Base-by-base conservation (phyloP, 2,797 vertebrate species). In the Lates japonicus region DNA sequence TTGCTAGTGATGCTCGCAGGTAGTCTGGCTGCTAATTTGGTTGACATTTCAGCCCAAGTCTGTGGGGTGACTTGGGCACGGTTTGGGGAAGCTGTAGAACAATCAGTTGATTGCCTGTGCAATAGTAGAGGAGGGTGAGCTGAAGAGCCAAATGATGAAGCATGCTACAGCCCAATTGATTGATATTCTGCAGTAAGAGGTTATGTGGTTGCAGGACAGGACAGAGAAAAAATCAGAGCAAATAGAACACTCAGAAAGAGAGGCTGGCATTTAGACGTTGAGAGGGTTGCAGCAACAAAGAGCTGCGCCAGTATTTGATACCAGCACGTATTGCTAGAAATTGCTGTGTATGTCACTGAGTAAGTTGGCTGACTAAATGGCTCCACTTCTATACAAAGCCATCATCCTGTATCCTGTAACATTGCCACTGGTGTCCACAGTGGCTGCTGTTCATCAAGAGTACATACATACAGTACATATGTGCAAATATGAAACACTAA, bases 11-110 rank as follows among this genome's bases (percentile, higher is more conserved):
- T 63, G 70, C 76, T 80, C 13, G 7, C 80, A 69, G 85, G 85
- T 87, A 74, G 62, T 54, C 70, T 57, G 78, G 12, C 65, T 74
- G 55, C 70, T 91, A 92, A 93, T 91, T 87, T 88, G 85, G 66
- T 79, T 91, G 90, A 90, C 86, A 92, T 93, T 93, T 91, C 59
- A 74, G 74, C 61, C 16, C 3, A 85, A 61, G 64, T 82, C 68
- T 76, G 71, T 62, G 51, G 64, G 72, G 78, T 70, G 79, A 83
- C 76, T 85, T 44, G 31, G 58, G 65, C 79, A 57, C 1, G n/a
- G 77, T 79, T 86, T 57, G 29, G 68, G 68, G 51, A 76, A 62
- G 62, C 67, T 37, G 70, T 70, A 84, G 82, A 80, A 86, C 84
- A 86, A 88, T 89, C 82, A 87, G 73, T 80, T 88, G 82, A 92